Conservation (phyloP, 2,113 vertebrate species). For the Alaudala cheleensis region DNA sequence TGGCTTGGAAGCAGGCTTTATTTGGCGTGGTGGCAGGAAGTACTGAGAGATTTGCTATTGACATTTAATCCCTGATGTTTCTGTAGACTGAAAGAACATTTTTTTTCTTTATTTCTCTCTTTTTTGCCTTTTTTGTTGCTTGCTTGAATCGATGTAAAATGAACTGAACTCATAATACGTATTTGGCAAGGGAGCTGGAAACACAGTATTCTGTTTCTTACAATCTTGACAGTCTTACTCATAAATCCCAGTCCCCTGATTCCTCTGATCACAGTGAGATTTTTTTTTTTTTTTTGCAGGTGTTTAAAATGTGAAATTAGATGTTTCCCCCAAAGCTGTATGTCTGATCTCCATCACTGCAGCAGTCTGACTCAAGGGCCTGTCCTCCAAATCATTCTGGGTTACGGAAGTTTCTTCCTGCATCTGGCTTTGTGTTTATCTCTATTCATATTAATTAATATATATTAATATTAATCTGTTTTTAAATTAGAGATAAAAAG, state of each 20-base stretch:
- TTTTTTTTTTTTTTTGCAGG: slow-evolving; percentile 15
- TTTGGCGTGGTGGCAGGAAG: slow-evolving; percentile 60
- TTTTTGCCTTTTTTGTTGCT: neutral
- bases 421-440: slow-evolving; percentile 15
- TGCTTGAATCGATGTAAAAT: slow-evolving; percentile 44
- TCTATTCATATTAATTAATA: neutral
- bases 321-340: slow-evolving; percentile 39
- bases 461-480: neutral
- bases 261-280: neutral
- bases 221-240: slow-evolving; percentile 29
- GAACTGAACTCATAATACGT: neutral
- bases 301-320: slow-evolving; percentile 48
- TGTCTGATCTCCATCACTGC: neutral
- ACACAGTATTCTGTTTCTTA: slow-evolving; percentile 50
- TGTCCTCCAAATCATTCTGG: neutral
- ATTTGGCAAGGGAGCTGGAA: slow-evolving; percentile 55
- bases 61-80: slow-evolving; percentile 68
- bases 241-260: slow-evolving; percentile 41
- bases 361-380: neutral
- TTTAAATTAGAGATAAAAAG: neutral
- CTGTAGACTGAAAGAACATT: slow-evolving; percentile 11
- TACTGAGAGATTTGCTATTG: slow-evolving; percentile 61
- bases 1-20: slow-evolving; percentile 56
- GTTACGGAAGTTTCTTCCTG: neutral
- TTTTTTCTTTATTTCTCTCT: neutral